Base-by-base conservation (phyloP, 2,888 invertebrate genomes). In the Mythimna ferrago region DNA sequence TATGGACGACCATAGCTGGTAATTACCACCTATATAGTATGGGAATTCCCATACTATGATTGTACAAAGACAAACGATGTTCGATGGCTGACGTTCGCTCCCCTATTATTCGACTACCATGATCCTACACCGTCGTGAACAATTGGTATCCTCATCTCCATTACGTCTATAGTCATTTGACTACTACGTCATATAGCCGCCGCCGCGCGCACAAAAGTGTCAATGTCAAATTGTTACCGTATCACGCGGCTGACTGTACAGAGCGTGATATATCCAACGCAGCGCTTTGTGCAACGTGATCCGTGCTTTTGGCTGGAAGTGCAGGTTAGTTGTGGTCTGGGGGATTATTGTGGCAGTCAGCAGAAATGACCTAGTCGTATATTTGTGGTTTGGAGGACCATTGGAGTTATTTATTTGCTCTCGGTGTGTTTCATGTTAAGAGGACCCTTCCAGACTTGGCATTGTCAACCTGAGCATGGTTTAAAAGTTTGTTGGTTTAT, bases 271-370 rank as follows among this genome's bases (percentile, higher is more conserved):
- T 19, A 54, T 64, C 48, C 56, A 35, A 11, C n/a, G 26, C 16
- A 48, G 38, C 61, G 69, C 76, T 80, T 76, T 76, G 76, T 65
- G 35, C 58, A 70, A 32, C 32, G 38, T 60, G 63, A 70, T 70
- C 64, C 70, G 11, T 44, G 63, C 64, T 76, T 76, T 64, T 10
- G 10, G 64, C 64, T 76, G 48, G 38, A 76, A 64, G 54, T 44
- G 54, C 63, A 48, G 11, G 38, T 76, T 76, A 64, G 48, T 64
- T 70, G 38, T 44, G 76, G 77, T 70, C 70, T 26, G 21, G 1
- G 14, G 64, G 63, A 76, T 76, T 76, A 76, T 56, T 64, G 77
- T 21, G 9, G 19, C 48, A 11, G 38, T 54, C 58, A 44, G 32
- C 11, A 14, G 9, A 64, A 61, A 76, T 69, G 64, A 60, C 63